Evolutionary conservation across 2,797 vertebrate genomes (phyloP).

Genomic region (Tinamus major): DNA sequence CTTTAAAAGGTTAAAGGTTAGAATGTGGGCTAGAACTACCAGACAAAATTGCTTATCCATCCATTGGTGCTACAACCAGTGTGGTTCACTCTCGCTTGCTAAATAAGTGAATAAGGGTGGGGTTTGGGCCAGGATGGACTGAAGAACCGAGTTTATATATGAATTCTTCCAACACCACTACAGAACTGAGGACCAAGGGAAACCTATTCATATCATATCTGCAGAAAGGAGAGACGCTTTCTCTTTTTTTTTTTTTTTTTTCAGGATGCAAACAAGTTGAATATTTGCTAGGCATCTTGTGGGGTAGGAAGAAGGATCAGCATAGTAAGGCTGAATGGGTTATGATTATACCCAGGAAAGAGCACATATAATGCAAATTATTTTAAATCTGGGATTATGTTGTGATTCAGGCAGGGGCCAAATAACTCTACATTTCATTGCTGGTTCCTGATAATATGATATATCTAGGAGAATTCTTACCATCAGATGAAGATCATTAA

Average conservation of each 20-base stretch:
- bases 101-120: not conserved
- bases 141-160: not conserved
- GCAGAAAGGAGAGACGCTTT: not conserved
- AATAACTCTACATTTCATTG: not conserved
- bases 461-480: not conserved
- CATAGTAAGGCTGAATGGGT: not conserved
- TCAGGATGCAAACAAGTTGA: not conserved
- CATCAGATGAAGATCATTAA: not conserved
- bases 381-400: not conserved
- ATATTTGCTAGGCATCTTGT: not conserved
- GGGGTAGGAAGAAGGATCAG: not conserved
- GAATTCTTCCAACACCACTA: not conserved
- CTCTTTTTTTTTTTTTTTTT: not conserved
- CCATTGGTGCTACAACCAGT: not conserved
- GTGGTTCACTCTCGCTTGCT: not conserved
- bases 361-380: not conserved
- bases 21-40: not conserved
- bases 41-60: not conserved
- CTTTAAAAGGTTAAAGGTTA: not conserved
- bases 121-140: not conserved
- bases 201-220: not conserved
- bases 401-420: not conserved
- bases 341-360: not conserved
- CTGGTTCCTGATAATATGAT: not conserved
- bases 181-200: not conserved